These are phyloP conservation scores for Antedon mediterranea DNA, from an alignment of 53 echinoderm and acorn worm species.

Conservation along the genomic window DNA sequence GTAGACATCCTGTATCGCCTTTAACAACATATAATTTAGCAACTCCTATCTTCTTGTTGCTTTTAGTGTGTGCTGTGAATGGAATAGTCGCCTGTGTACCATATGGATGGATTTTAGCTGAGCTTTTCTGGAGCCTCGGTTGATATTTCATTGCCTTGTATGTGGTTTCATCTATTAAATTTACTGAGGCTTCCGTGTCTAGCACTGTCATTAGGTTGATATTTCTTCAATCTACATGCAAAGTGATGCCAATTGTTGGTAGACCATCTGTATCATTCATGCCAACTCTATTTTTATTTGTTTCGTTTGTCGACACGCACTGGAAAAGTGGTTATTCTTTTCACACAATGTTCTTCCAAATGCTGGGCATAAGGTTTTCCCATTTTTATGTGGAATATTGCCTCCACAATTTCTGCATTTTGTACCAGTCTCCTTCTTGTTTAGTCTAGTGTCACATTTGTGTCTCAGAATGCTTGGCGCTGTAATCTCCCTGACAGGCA, in stretches of 20 bases:
- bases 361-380: background rate
- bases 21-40: constrained; percentile 7
- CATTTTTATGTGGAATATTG: constrained; percentile 6
- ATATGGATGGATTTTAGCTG: constrained; percentile 2
- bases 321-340: constrained; percentile 2
- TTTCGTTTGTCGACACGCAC: background rate
- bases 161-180: background rate
- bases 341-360: constrained; percentile 2
- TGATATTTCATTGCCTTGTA: background rate
- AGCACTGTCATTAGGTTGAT: constrained; percentile 5
- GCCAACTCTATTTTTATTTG: background rate
- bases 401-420: constrained; percentile 17
- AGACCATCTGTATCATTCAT: too few relatives aligned
- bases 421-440: background rate
- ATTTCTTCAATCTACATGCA: background rate
- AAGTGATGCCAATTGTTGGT: background rate
- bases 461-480: constrained; percentile 20
- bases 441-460: background rate
- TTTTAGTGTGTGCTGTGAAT: background rate
- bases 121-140: background rate
- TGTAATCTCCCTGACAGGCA: constrained; percentile 18
- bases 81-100: background rate
- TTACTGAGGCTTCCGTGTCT: constrained; percentile 16
- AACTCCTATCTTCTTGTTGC: background rate
- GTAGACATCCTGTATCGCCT: constrained; percentile 8